These are phyloP conservation scores for Verasper variegatus DNA, from an alignment of 2,113 vertebrate genomes.

Conservation along the genomic window DNA sequence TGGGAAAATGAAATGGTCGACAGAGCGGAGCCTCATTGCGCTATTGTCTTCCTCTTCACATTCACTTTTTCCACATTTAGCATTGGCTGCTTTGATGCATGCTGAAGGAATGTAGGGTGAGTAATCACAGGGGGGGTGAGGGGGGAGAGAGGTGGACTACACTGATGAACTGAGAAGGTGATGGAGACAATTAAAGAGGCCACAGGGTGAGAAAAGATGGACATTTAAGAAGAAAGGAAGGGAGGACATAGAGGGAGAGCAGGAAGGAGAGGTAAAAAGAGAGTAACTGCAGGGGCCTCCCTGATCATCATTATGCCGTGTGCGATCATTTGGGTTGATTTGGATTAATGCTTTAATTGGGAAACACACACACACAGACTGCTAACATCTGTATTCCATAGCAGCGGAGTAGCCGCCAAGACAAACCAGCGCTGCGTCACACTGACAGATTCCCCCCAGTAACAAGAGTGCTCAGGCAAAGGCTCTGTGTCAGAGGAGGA, in stretches of 20 bases:
- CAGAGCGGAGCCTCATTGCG: constrained; percentile 64
- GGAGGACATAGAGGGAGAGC: constrained; percentile 38
- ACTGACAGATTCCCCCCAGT: constrained; percentile 70
- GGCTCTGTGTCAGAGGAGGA: constrained; percentile 55
- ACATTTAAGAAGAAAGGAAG: constrained; percentile 64
- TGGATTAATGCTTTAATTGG: constrained; percentile 87
- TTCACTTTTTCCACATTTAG: constrained; percentile 86
- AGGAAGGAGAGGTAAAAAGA: constrained; percentile 47
- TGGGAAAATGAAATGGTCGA: constrained; percentile 65
- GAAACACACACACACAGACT: constrained; percentile 80
- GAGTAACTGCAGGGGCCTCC: constrained; percentile 56
- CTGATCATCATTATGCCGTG: constrained; percentile 66
- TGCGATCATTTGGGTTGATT: constrained; percentile 83
- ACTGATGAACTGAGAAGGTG: constrained; percentile 77
- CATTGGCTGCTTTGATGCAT: constrained; percentile 79
- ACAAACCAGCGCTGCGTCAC: constrained; percentile 79
- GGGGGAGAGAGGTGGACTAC: constrained; percentile 57
- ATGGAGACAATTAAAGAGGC: constrained; percentile 79
- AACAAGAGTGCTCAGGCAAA: constrained; percentile 66
- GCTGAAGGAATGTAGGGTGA: constrained; percentile 77
- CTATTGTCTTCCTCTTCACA: constrained; percentile 70
- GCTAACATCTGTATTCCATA: constrained; percentile 84
- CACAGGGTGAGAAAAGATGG: constrained; percentile 75
- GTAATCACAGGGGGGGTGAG: constrained; percentile 63
- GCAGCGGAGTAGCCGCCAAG: constrained; percentile 74